Evolutionary conservation across 2,888 invertebrate species (phyloP).

Genomic region (Ecdyonurus torrentis): DNA sequence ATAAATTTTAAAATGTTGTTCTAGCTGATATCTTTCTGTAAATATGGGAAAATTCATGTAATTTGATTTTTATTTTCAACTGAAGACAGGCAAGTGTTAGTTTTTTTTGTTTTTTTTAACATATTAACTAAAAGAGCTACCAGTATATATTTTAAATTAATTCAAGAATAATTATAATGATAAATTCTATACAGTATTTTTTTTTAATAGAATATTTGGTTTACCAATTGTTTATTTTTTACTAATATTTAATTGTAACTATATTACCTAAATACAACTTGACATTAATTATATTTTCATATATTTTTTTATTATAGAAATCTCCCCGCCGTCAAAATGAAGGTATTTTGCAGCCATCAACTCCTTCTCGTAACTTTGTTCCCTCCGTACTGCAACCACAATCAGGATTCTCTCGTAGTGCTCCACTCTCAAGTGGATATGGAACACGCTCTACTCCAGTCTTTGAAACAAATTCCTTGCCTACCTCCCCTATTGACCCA

Average conservation of each 20-base stretch:
- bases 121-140: no score
- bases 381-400: not conserved
- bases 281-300: not conserved
- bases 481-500: not conserved
- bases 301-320: not conserved
- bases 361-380: not conserved
- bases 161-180: no score
- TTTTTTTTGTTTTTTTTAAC: no score
- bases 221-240: not conserved
- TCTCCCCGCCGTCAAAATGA: not conserved
- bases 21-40: no score
- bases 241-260: not conserved
- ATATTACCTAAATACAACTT: not conserved
- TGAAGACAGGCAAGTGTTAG: no score
- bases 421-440: not conserved
- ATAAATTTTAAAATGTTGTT: no score
- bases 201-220: not conserved
- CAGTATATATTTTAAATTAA: no score
- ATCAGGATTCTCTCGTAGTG: not conserved
- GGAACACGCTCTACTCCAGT: not conserved
- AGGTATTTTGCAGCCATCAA: not conserved
- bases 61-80: no score
- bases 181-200: no score
- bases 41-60: no score
- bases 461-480: not conserved